These are phyloP conservation scores for Hirudo medicinalis DNA, from an alignment of 1,140 invertebrate species.

Conservation along the genomic window DNA sequence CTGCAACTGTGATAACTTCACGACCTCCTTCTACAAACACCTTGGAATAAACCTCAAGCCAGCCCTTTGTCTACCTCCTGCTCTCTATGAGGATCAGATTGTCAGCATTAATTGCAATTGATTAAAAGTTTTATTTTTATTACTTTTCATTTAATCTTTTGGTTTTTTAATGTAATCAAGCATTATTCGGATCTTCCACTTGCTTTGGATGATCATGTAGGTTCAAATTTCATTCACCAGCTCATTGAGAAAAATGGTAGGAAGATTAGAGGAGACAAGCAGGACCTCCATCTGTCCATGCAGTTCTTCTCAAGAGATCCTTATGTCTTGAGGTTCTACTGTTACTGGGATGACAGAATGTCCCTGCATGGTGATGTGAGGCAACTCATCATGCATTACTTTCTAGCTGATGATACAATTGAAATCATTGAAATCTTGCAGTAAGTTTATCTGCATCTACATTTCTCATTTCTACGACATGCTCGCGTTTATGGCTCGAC, in stretches of 20 bases:
- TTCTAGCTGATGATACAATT: constrained; percentile 42
- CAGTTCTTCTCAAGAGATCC: constrained; percentile 42
- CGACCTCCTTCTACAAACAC: constrained; percentile 64
- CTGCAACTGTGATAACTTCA: constrained; percentile 67
- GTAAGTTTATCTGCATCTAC: neutral
- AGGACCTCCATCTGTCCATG: constrained; percentile 35
- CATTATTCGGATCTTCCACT: no score
- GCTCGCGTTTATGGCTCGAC: neutral
- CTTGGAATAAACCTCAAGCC: constrained; percentile 60
- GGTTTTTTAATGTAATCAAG: no score
- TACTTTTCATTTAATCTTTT: no score
- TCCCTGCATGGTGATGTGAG: constrained; percentile 40
- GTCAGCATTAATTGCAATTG: neutral
- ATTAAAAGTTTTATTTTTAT: neutral
- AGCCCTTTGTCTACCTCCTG: neutral
- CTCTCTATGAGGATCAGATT: constrained; percentile 1
- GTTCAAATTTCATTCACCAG: neutral
- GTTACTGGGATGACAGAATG: constrained; percentile 42
- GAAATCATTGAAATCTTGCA: constrained; percentile 36
- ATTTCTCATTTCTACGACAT: neutral
- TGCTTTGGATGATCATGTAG: no score
- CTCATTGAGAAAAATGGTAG: constrained; percentile 1
- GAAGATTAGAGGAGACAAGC: constrained; percentile 37
- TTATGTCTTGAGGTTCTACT: constrained; percentile 41
- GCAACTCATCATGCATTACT: constrained; percentile 41